These are phyloP conservation scores for Onychostruthus taczanowskii DNA, from an alignment of 2,113 vertebrate species.

Conservation along the genomic window DNA sequence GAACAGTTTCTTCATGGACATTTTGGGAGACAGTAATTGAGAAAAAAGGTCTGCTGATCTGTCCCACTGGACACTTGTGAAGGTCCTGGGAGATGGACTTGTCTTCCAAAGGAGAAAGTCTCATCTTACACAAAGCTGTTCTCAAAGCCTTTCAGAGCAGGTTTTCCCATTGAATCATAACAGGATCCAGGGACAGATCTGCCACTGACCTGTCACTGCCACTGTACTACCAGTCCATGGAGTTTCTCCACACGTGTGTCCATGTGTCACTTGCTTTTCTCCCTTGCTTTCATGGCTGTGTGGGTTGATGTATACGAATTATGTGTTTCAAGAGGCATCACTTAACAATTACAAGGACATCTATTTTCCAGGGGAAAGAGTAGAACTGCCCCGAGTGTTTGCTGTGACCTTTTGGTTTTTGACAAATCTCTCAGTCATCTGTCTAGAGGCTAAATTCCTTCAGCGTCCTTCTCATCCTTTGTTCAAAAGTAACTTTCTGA, in stretches of 20 bases:
- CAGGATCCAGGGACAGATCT: not conserved
- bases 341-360: not conserved
- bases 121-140: not conserved
- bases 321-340: not conserved
- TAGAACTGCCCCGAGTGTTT: not conserved
- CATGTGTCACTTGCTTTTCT: not conserved
- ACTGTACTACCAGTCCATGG: not conserved
- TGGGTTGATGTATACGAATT: not conserved
- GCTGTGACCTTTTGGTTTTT: not conserved
- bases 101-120: not conserved
- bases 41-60: not conserved
- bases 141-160: not conserved
- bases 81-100: not conserved
- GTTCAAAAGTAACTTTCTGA: not conserved
- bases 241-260: not conserved
- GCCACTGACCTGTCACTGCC: not conserved
- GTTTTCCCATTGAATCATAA: not conserved
- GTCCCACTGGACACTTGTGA: not conserved
- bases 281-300: not conserved
- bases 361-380: not conserved
- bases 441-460: not conserved
- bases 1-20: not conserved
- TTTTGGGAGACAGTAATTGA: not conserved
- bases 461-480: not conserved
- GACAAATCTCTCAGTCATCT: not conserved